Evolutionary conservation across 2,113 vertebrate genomes (phyloP), one percentile per base, ranked within the genome.

Genomic region (Panthera tigris): DNA sequence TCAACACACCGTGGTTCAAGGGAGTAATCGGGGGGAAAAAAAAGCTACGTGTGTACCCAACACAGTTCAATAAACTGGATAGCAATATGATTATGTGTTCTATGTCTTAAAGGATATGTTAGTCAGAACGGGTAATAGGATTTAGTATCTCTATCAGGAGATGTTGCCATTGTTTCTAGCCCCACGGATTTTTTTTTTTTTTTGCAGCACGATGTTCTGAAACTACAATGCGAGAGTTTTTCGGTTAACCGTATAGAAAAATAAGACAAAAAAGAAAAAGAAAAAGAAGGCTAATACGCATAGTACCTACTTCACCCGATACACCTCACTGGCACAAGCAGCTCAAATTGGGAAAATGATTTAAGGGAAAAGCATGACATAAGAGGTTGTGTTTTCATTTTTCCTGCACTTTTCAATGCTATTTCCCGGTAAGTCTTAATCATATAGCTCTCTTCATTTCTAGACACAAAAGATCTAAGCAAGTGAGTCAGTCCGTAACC

Each of bases 401-500:
- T 94, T 90, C 76, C 61, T 87, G 73, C 15, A 96, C 81, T 94
- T 83, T 88, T 61, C 81, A 85, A 52, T 48, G 78, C 82, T 92
- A 95, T 81, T 94, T 96, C 31, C 36, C 25, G 52, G 55, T 52
- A 73, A 92, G 33, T 83, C 79, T 92, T 96, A 95, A 89, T 79
- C 90, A 93, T 89, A 95, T 79, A 81, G 95, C 21, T 95, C 78
- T 82, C 41, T 86, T 97, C 82, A 73, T 97, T 97, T 97, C 89
- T 74, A 90, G 91, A 96, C 93, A 97, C 74, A 87, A 89, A 97
- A 84, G 55, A 48, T 57, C 68, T 95, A 96, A 96, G 97, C 92
- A 97, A 96, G 66, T 98, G 98, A 97, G 92, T 97, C 97, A 98
- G 57, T 11, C 50, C 27, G 11, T 97, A 97, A 98, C 11, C 57